Evolutionary conservation across 2,113 vertebrate species (phyloP).

Genomic region (Ptychochromis oligacanthus): DNA sequence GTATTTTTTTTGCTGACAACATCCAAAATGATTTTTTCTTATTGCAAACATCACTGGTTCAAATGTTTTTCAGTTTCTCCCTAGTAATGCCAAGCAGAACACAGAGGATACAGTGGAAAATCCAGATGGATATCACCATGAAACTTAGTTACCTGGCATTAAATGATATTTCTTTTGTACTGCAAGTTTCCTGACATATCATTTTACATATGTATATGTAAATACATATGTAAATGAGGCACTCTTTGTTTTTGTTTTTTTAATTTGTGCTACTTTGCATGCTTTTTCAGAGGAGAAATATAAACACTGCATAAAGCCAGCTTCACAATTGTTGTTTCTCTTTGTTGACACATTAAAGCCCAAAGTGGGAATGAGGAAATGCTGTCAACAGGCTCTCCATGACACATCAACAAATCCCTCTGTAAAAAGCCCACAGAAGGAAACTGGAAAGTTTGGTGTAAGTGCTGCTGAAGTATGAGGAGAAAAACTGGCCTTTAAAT

Average conservation of each 20-base stretch:
- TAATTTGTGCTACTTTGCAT: not conserved
- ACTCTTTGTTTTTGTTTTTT: not conserved
- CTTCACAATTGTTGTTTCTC: not conserved
- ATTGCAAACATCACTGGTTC: not conserved
- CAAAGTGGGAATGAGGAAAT: fast-evolving
- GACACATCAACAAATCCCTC: not conserved
- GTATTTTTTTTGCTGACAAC: not conserved
- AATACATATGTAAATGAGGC: not conserved
- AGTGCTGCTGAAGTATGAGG: fast-evolving
- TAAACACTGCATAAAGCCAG: not conserved
- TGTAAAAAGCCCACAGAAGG: too few species aligned
- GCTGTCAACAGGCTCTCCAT: not conserved
- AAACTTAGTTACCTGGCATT: not conserved
- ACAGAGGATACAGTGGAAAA: not conserved
- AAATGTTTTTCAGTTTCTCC: not conserved
- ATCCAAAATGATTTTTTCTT: not conserved
- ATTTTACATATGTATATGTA: too few species aligned
- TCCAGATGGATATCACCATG: not conserved
- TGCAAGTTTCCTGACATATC: not conserved
- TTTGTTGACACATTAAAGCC: not conserved
- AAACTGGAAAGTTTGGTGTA: not conserved
- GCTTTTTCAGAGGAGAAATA: not conserved
- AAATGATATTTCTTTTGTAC: fast-evolving
- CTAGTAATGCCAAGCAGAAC: not conserved
- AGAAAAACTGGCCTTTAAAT: not conserved